phyloP scores from a whole-genome alignment of 2,113 vertebrate species.

The Peromyscus leucopus region DNA sequence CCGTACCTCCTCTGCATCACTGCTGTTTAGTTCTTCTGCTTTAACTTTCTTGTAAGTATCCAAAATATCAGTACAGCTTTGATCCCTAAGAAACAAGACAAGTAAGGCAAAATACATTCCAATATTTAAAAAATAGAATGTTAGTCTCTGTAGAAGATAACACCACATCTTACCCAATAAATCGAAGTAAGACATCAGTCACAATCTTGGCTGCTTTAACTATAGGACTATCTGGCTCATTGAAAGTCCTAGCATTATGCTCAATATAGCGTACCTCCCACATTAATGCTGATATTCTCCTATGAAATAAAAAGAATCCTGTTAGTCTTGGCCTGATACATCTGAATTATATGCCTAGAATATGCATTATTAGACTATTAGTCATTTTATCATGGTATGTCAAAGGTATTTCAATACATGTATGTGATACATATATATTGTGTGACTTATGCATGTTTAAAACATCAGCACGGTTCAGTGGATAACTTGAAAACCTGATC shows the following conservation, averaged over 20 bases:
- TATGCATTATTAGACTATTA: constrained; percentile 26
- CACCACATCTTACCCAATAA: constrained; percentile 92
- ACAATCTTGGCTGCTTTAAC: constrained; percentile 97
- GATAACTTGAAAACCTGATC: neutral
- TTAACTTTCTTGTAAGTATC: constrained; percentile 94
- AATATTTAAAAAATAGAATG: neutral
- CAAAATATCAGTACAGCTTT: constrained; percentile 95
- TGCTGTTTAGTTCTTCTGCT: constrained; percentile 93
- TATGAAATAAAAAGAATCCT: constrained; percentile 76
- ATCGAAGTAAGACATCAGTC: constrained; percentile 96
- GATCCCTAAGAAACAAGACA: constrained; percentile 90
- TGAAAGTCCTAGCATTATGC: constrained; percentile 98
- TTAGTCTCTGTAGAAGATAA: neutral
- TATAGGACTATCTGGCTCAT: constrained; percentile 97
- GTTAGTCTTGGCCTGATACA: constrained; percentile 48
- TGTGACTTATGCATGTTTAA: neutral
- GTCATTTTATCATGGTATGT: constrained; percentile 9
- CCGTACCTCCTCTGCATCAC: constrained; percentile 91
- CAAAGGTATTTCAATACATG: constrained; percentile 52
- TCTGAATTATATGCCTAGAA: constrained; percentile 47
- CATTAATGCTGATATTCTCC: constrained; percentile 98
- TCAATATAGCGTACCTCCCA: constrained; percentile 99
- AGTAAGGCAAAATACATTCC: constrained; percentile 59
- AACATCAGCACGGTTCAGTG: neutral
- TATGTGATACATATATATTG: neutral